Base-by-base conservation (phyloP, 92 coral and sea anemone genomes). In the Isaurus tuberculatus region DNA sequence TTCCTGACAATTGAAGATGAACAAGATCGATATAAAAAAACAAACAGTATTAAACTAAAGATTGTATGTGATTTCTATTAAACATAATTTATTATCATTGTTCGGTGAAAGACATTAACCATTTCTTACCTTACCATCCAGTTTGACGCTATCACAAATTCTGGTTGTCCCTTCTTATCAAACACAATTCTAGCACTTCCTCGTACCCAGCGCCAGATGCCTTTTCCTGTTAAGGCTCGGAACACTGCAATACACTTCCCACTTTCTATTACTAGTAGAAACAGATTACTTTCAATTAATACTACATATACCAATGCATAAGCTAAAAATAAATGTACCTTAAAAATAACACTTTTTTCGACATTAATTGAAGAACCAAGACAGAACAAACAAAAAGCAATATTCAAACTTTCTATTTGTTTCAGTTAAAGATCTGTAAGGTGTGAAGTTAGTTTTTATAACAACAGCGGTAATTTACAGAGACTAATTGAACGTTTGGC, bases 131-230 rank as follows among this genome's bases (percentile, higher is more conserved):
- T 81, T 53, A 89, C 83, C 57, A 89, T 83, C 64, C 87, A 80
- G 73, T 89, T 89, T 36, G 83, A 84, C 20, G 92, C 89, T 30
- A 78, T 53, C 5, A 89, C 57, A 43, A 51, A 49, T 48, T 85
- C 92, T 10, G 92, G 92, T 69, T 65, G 19, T 43, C 79, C 79
- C 23, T 86, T 73, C 57, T 89, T 89, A 63, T 86, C 92, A 33
- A 36, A 60, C 73, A 89, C 73, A 58, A 86, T 73, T 57, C 92
- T 85, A 14, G 90, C 95, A 63, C 80, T 83, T 26, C 98, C 98
- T 84, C 93, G 75, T 15, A 93, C 88, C 98, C 98, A 93, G 90
- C 87, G 93, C 86, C 88, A 90, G 8, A 63, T 48, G 2, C 91
- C 93, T 19, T 79, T 88, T 4, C 94, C 98, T 34, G 83, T 91